Evolutionary conservation across 2,888 invertebrate species (phyloP).

Genomic region (Arrhopalites spinosus): DNA sequence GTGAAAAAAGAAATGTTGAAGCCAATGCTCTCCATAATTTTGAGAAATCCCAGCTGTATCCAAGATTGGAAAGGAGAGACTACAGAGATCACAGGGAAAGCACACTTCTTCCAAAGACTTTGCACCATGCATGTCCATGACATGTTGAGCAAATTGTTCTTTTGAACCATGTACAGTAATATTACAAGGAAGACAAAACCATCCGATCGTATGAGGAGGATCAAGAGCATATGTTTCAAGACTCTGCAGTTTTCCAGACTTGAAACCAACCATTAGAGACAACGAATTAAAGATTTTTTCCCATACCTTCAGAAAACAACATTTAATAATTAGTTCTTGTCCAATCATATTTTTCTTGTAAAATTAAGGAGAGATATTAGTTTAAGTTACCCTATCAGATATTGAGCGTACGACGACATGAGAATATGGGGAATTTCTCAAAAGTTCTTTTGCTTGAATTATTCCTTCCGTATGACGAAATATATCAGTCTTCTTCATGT

Average conservation of each 20-base stretch:
- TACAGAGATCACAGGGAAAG: slow-evolving; percentile 51
- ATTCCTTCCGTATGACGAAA: slow-evolving; percentile 43
- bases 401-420: slow-evolving; percentile 41
- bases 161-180: slow-evolving; percentile 44
- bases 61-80: slow-evolving; percentile 32
- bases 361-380: too few relatives aligned
- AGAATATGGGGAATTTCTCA: slow-evolving; percentile 43
- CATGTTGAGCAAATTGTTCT: slow-evolving; percentile 41
- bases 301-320: slow-evolving; percentile 33
- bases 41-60: slow-evolving; percentile 38
- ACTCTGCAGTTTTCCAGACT: slow-evolving; percentile 44
- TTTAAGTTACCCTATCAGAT: slow-evolving; percentile 47
- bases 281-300: slow-evolving; percentile 48
- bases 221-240: slow-evolving; percentile 41
- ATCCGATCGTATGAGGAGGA: slow-evolving; percentile 42
- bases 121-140: slow-evolving; percentile 38
- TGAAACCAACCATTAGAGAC: slow-evolving; percentile 42
- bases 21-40: slow-evolving; percentile 49
- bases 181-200: slow-evolving; percentile 48
- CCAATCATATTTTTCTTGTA: too few relatives aligned
- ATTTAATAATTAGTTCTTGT: too few relatives aligned
- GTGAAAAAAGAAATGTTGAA: slow-evolving; percentile 50
- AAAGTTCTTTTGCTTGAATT: slow-evolving; percentile 39
- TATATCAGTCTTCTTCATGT: slow-evolving; percentile 42
- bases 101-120: slow-evolving; percentile 37